Evolutionary conservation across 92 coral and sea anemone genomes (phyloP).

Genomic region (Nematostella vectensis): DNA sequence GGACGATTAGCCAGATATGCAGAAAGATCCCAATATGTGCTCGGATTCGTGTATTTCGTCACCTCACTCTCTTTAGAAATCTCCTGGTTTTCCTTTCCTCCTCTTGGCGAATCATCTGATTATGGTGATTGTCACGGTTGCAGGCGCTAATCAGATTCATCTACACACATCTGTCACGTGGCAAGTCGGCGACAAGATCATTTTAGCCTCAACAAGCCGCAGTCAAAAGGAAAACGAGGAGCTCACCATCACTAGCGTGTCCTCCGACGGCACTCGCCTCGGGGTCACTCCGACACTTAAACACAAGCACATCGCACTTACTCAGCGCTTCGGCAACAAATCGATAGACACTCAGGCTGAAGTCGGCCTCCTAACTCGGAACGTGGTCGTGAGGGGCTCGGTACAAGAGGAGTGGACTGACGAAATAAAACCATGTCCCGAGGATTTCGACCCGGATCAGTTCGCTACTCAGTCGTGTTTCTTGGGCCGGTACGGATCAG

Average conservation of each 20-base stretch:
- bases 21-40: not conserved
- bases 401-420: constrained; percentile 65
- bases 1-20: not conserved
- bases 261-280: constrained; percentile 44
- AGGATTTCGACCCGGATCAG: constrained; percentile 75
- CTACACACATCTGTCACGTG: constrained; percentile 70
- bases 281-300: constrained; percentile 50
- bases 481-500: constrained; percentile 69
- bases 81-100: no score
- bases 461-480: constrained; percentile 83
- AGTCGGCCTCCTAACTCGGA: constrained; percentile 90
- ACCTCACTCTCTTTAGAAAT: not conserved
- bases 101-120: no score
- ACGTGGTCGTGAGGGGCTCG: constrained; percentile 88
- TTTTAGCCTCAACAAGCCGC: constrained; percentile 83
- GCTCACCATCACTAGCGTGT: constrained; percentile 45
- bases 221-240: constrained; percentile 72
- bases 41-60: not conserved
- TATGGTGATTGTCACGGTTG: no score
- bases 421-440: constrained; percentile 47
- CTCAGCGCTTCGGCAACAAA: constrained; percentile 55
- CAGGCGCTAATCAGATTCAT: no score
- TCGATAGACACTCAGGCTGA: constrained; percentile 75
- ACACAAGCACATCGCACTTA: constrained; percentile 63
- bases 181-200: constrained; percentile 61